A percentile compares a stretch with the other conserved stretches of the same genome.
Conservation (phyloP, 2,797 vertebrate species). For the Onychomys leucogaster region DNA sequence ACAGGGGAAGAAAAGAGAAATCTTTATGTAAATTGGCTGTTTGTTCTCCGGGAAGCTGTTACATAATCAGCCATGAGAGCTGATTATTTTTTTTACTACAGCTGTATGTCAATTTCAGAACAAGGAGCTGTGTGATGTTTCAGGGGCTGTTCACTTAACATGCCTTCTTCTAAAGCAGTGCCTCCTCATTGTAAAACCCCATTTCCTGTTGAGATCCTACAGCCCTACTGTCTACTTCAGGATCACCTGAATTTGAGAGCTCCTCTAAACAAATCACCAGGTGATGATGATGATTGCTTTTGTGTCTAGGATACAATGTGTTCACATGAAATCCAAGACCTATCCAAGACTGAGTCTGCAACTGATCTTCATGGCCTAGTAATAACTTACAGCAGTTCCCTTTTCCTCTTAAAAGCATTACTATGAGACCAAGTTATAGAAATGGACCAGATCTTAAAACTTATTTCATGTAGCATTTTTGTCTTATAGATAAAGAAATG, state of each 20-base stretch:
- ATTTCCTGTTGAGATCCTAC: constrained; percentile 28
- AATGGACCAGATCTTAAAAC: not conserved
- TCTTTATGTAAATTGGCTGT: constrained; percentile 21
- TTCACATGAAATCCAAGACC: constrained; percentile 36
- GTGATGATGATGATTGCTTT: constrained; percentile 65
- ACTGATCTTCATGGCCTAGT: not conserved
- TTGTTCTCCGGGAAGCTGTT: constrained; percentile 42
- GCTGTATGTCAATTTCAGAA: constrained; percentile 51
- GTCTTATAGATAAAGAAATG: constrained; percentile 48
- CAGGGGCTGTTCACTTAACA: constrained; percentile 47
- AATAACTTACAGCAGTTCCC: not conserved
- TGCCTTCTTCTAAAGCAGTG: not conserved
- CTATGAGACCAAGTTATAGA: constrained; percentile 21
- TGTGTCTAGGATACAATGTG: not conserved
- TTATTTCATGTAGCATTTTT: constrained; percentile 22
- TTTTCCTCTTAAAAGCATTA: not conserved
- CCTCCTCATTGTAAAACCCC: constrained; percentile 24
- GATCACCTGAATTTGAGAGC: constrained; percentile 37
- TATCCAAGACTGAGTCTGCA: constrained; percentile 21
- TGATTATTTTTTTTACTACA: not conserved
- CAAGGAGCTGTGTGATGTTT: not conserved
- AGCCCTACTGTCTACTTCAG: not conserved
- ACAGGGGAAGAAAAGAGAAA: not conserved
- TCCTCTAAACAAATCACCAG: constrained; percentile 50
- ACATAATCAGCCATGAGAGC: not conserved